Evolutionary conservation across 2,113 vertebrate species (phyloP), one percentile per base, ranked within the genome.

Genomic region (Macquaria australasica): DNA sequence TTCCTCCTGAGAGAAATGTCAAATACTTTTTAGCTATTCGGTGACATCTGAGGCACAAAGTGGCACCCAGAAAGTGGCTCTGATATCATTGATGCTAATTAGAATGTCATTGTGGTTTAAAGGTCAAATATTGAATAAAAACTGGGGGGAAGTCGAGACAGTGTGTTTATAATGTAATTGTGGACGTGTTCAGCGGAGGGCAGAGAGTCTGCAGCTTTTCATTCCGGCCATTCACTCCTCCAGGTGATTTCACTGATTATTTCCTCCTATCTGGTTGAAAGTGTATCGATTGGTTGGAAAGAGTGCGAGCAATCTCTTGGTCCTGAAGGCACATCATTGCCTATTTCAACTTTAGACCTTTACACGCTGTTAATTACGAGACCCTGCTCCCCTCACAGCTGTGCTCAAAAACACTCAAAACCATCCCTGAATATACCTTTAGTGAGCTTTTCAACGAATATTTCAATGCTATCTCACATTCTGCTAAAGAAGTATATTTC

Each of bases 271-370:
- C 77, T 41, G 72, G 18, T 23, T 73, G 8, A 59, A 66, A 50
- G 23, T 55, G 59, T 84, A 82, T 91, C 60, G 58, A 90, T 87
- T 82, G 8, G 58, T 23, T 64, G 31, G 31, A 66, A 72, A 68
- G 34, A 77, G 34, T 53, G 62, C 0, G 0, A 60, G 41, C 39
- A 55, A 66, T 87, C 73, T 77, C 70, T 86, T 12, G 20, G 75
- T 39, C 39, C 68, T 86, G 14, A 9, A 28, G 31, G 12, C 15
- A 67, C 50, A 8, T 16, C 21, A 60, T 62, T 81, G 64, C 6
- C 60, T 39, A 37, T 68, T 56, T 83, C 45, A 77, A 62, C 55
- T 6, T n/a, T 55, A 71, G 62, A 70, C 56, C 28, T 62, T 69
- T 55, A 12, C 34, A 55, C 63, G n/a, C 10, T 41, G 72, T 77